Percentiles rank a stretch among this genome's conserved stretches.
phyloP scores from a whole-genome alignment of 2,797 vertebrate genomes.

The Choloepus didactylus region DNA sequence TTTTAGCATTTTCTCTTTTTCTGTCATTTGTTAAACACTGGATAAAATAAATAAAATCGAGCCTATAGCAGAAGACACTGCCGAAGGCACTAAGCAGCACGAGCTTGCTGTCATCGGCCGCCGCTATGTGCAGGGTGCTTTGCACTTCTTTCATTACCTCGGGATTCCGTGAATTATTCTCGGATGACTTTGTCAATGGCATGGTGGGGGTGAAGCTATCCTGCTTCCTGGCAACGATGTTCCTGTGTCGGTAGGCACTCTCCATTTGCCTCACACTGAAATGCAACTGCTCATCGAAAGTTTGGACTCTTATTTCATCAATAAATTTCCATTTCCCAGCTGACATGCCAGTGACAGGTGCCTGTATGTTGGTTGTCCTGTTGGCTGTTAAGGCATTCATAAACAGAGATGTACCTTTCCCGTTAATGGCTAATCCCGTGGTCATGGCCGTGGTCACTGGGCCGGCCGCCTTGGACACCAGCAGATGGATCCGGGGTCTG shows the following conservation, averaged over 20 bases:
- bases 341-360: slow-evolving; percentile 89
- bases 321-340: slow-evolving; percentile 93
- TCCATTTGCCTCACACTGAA: slow-evolving; percentile 98
- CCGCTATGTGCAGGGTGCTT: slow-evolving; percentile 96
- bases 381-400: slow-evolving; percentile 93
- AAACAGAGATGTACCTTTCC: slow-evolving; percentile 93
- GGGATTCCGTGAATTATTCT: slow-evolving; percentile 97
- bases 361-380: slow-evolving; percentile 90
- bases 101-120: slow-evolving; percentile 97
- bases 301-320: slow-evolving; percentile 93
- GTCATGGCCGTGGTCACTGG: slow-evolving; percentile 92
- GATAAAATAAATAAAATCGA: slow-evolving; percentile 98
- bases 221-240: slow-evolving; percentile 98
- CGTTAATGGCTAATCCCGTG: slow-evolving; percentile 91
- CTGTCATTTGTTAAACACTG: slow-evolving; percentile 95
- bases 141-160: slow-evolving; percentile 99
- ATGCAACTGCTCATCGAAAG: slow-evolving; percentile 95
- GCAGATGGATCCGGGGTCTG: slow-evolving; percentile 91
- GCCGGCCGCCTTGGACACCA: slow-evolving; percentile 89
- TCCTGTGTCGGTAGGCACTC: slow-evolving; percentile 97
- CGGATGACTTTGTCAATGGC: slow-evolving; percentile 97
- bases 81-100: slow-evolving; percentile 96
- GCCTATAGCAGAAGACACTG: slow-evolving; percentile 95
- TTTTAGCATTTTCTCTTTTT: slow-evolving; percentile 97
- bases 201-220: slow-evolving; percentile 98